Conservation (phyloP, 2,888 invertebrate species). For the Vesta saturnalis region DNA sequence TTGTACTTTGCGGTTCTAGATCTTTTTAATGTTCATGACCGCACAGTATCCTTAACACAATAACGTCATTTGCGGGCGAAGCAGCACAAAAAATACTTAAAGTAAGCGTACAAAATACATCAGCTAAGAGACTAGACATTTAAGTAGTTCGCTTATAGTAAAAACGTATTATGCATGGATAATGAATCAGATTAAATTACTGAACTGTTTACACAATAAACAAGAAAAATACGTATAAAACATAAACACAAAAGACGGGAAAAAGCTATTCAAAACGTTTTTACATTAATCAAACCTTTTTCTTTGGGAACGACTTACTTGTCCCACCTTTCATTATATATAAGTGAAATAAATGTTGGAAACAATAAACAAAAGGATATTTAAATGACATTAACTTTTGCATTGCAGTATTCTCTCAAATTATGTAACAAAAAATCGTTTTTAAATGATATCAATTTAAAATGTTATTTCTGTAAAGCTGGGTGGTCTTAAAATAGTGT, state of each 20-base stretch:
- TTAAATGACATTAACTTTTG: constrained; percentile 23
- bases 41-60: too few relatives aligned
- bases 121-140: too few relatives aligned
- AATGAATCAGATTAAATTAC: too few relatives aligned
- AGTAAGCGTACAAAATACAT: too few relatives aligned
- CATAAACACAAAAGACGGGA: not conserved
- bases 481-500: constrained; percentile 42
- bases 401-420: not conserved
- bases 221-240: too few relatives aligned
- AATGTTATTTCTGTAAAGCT: constrained; percentile 20
- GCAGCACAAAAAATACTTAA: too few relatives aligned
- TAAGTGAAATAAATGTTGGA: constrained; percentile 12
- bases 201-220: too few relatives aligned
- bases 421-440: not conserved
- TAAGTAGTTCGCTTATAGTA: too few relatives aligned
- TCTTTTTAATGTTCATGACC: too few relatives aligned
- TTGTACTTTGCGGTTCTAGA: too few relatives aligned
- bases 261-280: not conserved
- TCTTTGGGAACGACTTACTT: not conserved
- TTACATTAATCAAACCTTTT: not conserved
- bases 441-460: not conserved
- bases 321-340: not conserved
- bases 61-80: too few relatives aligned
- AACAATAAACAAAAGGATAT: constrained; percentile 28
- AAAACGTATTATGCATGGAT: too few relatives aligned